A percentile compares a stretch with the other conserved stretches of the same genome.
These are phyloP conservation scores for Pogonomyrmex barbatus DNA, from an alignment of 1,140 invertebrate species.

Conservation along the genomic window DNA sequence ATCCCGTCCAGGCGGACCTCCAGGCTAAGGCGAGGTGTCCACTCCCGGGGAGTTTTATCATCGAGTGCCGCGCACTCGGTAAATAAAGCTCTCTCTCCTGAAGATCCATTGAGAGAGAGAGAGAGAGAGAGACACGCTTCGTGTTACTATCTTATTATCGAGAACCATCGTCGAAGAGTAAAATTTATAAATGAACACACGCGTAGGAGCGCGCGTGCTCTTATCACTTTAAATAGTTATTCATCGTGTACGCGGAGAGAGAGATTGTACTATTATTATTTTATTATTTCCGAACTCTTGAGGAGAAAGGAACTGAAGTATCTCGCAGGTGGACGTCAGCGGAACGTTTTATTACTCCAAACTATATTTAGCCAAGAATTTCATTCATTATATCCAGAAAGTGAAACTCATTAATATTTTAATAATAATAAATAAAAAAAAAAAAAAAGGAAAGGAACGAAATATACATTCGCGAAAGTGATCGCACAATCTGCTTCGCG, in stretches of 20 bases:
- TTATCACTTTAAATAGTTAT: constrained; percentile 34
- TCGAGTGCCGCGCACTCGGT: constrained; percentile 37
- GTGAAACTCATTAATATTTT: constrained; percentile 41
- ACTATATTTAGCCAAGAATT: constrained; percentile 18
- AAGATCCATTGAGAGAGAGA: constrained; percentile 16
- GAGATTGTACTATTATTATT: neutral
- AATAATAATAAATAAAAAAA: too few relatives aligned
- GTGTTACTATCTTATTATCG: constrained; percentile 43
- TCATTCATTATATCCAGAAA: neutral
- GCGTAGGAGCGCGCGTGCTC: neutral
- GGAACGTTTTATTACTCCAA: neutral
- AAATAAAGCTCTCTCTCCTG: constrained; percentile 43
- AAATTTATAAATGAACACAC: constrained; percentile 20
- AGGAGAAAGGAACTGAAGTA: neutral
- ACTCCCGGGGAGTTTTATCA: constrained; percentile 52
- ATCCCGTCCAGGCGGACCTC: constrained; percentile 66
- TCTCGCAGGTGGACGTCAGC: neutral
- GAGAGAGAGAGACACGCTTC: neutral
- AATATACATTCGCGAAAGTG: constrained; percentile 31
- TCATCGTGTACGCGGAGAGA: neutral
- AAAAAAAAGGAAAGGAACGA: neutral
- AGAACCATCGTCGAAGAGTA: constrained; percentile 1
- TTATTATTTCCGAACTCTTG: neutral
- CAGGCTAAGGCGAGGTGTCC: constrained; percentile 56
- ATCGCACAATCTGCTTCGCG: constrained; percentile 20